Base-by-base conservation (phyloP, 1,140 invertebrate genomes). In the Zaprionus taronus region DNA sequence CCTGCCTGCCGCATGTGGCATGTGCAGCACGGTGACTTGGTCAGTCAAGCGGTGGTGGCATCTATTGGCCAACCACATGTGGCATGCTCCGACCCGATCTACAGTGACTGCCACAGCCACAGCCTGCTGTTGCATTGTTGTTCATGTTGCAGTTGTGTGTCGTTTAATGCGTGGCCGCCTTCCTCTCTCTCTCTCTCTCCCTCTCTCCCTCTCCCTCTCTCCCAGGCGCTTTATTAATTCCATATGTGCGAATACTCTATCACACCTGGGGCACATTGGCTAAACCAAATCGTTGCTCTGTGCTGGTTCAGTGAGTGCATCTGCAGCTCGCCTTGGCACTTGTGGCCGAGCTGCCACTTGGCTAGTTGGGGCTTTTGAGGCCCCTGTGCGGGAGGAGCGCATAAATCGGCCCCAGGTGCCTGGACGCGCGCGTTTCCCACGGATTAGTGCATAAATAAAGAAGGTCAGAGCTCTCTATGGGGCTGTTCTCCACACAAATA, bases 361-460 rank as follows among this genome's bases (percentile, higher is more conserved):
- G 56, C 55, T 55, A 53, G 56, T 36, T 56, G 24, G n/a, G 49
- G 44, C 34, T 44, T 74, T 58, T 53, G 36, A 66, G 53, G 28
- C 36, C 24, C 28, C 47, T 15, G 44, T 67, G 83, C 83, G 80
- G 80, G 83, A 80, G 83, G 56, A 74, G 66, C 49, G 75, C 81
- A 87, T 87, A 89, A 87, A 87, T 87, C 79, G 84, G 81, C 84
- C 84, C 81, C 84, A 89, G 84, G 84, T 89, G 84, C 34, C 79
- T 89, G 72, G 74, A 60, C 66, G 73, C 73, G 73, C 73, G 78
- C 79, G 81, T 84, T 87, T 87, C 84, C 84, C 84, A 87, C 84
- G 84, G 84, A 87, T 84, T 87, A 89, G 84, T 79, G 84, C 84
- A 87, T 87, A 87, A 87, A 87, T 87, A 87, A 87, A 87, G 80